Base-by-base conservation (phyloP, 1,140 invertebrate genomes). In the Bombus waltoni region DNA sequence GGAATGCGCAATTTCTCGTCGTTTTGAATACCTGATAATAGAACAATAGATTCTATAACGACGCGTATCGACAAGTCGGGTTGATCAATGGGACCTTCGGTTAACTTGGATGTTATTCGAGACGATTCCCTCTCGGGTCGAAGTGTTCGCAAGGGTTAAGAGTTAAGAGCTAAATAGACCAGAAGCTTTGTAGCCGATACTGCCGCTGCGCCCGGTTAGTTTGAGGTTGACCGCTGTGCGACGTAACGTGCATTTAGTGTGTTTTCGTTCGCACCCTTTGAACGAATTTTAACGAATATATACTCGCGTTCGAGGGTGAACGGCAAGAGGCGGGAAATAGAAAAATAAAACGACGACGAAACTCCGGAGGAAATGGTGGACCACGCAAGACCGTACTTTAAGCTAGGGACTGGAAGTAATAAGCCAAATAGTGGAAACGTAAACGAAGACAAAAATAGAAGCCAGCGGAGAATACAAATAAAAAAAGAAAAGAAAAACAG, bases 201-300 rank as follows among this genome's bases (percentile, higher is more conserved):
- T 47, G 73, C 66, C 59, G 38, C 65, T 62, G 44, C 59, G 22
- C 11, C 57, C 66, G 77, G 77, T 81, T 81, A 78, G 78, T 78
- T 89, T 78, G 87, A 88, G 87, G 87, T 88, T 83, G 78, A 81
- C 68, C 88, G 62, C 65, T 71, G 47, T 47, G 78, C 72, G 53
- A 28, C 1, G 66, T 59, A 75, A 81, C 81, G 28, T 59, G 40
- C 81, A 87, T 80, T 90, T 75, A 38, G 18, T 9, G 72, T 80
- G 85, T 83, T 89, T 90, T 44, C 74, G 38, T 84, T 84, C 81
- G 81, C 68, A 47, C 83, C 40, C 73, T 80, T 85, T 72, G 65
- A 83, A 83, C 75, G 35, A 65, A 71, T 57, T 57, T 57, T 10
- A 18, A 74, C 47, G 22, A 35, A 75, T 35, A 32, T 65, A 32